Evolutionary conservation across 2,888 invertebrate genomes (phyloP).

Genomic region (Patella depressa): DNA sequence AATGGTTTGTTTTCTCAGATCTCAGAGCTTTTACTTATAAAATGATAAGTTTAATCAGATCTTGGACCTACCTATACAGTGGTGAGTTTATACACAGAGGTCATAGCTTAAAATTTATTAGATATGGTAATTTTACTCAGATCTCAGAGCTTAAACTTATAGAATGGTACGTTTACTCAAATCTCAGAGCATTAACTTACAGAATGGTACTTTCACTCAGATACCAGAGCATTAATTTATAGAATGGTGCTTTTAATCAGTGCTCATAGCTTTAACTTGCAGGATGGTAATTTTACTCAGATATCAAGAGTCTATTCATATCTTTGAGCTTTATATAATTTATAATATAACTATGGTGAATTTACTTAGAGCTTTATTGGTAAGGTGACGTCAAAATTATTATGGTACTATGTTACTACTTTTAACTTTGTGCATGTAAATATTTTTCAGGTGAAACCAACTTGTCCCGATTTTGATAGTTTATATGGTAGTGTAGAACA

Average conservation of each 20-base stretch:
- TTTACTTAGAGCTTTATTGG: constrained; percentile 73
- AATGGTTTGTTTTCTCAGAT: constrained; percentile 78
- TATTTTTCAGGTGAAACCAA: constrained; percentile 79
- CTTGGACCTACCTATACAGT: too few species aligned
- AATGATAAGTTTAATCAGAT: constrained; percentile 75
- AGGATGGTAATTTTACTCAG: constrained; percentile 78
- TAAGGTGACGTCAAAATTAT: too few species aligned
- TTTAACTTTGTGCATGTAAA: too few species aligned
- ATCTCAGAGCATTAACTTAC: too few species aligned
- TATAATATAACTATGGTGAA: constrained; percentile 72
- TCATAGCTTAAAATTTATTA: too few species aligned
- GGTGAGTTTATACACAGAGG: too few species aligned
- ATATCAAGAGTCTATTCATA: constrained; percentile 81
- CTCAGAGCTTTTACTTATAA: constrained; percentile 82
- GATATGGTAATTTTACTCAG: constrained; percentile 57
- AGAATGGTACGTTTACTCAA: constrained; percentile 77
- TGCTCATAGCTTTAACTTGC: constrained; percentile 82
- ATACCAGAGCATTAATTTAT: too few species aligned
- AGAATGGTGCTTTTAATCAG: constrained; percentile 61
- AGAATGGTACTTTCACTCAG: too few species aligned
- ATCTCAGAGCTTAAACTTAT: constrained; percentile 82
- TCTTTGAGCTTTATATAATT: constrained; percentile 86
- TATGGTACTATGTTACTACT: too few species aligned
- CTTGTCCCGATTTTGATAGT: constrained; percentile 86
- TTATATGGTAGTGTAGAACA: constrained; percentile 87